Percentiles rank a stretch among this genome's conserved stretches.
These are phyloP conservation scores for Hypselothyrea guttata DNA, from an alignment of 2,888 invertebrate species.

Conservation along the genomic window DNA sequence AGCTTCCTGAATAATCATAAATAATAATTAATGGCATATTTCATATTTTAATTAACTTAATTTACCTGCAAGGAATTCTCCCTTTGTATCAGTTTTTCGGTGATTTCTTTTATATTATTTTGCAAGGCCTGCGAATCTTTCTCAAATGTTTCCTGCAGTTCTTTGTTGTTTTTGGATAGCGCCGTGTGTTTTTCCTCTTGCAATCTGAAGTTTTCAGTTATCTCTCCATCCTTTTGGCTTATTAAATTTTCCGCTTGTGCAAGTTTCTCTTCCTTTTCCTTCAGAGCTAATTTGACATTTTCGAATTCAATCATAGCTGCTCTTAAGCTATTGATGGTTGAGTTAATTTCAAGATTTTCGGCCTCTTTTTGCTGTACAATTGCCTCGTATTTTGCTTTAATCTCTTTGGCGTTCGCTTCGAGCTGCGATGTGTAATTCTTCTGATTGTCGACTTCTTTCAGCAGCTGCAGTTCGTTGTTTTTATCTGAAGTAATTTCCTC, in stretches of 20 bases:
- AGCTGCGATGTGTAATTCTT: constrained; percentile 34
- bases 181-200: constrained; percentile 41
- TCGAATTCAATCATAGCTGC: constrained; percentile 80
- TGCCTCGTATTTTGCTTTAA: constrained; percentile 45
- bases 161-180: constrained; percentile 36
- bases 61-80: constrained; percentile 45
- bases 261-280: constrained; percentile 38
- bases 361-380: constrained; percentile 48
- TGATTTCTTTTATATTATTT: constrained; percentile 23
- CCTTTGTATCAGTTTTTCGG: constrained; percentile 32
- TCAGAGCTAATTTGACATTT: constrained; percentile 54
- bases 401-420: constrained; percentile 40
- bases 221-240: constrained; percentile 27
- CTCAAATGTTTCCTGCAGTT: constrained; percentile 28
- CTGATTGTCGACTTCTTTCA: constrained; percentile 45
- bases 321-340: constrained; percentile 76
- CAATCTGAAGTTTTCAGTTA: constrained; percentile 22
- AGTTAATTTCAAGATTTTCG: constrained; percentile 45
- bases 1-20: neutral
- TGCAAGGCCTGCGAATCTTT: constrained; percentile 24
- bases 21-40: neutral
- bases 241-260: constrained; percentile 28
- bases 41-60: too few species aligned
- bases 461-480: constrained; percentile 71
- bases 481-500: constrained; percentile 84